These are phyloP conservation scores for Tolypeutes matacus DNA, from an alignment of 2,797 vertebrate species.

Conservation along the genomic window DNA sequence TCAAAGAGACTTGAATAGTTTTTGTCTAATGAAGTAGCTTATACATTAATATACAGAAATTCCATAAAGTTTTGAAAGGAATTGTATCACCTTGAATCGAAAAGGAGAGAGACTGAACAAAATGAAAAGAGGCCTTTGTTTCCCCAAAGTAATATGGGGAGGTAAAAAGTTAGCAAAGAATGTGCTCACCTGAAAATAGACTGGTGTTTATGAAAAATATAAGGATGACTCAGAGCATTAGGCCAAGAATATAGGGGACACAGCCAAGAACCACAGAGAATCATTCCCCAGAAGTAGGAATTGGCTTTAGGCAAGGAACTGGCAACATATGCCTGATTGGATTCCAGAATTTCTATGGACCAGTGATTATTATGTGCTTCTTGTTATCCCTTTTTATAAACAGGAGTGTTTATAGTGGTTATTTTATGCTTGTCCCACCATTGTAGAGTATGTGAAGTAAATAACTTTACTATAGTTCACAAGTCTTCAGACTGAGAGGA, in stretches of 20 bases:
- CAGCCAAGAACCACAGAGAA: background rate
- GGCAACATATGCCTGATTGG: background rate
- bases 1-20: background rate
- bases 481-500: background rate
- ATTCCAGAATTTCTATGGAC: background rate
- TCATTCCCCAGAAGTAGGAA: background rate
- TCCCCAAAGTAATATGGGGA: background rate
- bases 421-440: background rate
- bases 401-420: background rate
- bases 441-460: background rate
- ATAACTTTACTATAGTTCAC: background rate
- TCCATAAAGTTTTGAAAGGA: constrained; percentile 30
- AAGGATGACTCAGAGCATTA: background rate
- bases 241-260: background rate
- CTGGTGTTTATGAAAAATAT: background rate
- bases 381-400: background rate
- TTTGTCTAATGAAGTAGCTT: background rate
- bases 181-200: background rate
- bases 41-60: background rate
- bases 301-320: background rate
- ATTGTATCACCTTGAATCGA: background rate
- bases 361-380: background rate
- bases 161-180: background rate
- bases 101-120: constrained; percentile 27
- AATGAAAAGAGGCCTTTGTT: constrained; percentile 1